phyloP scores from a whole-genome alignment of 2,113 vertebrate species.

The Heteronetta atricapilla region DNA sequence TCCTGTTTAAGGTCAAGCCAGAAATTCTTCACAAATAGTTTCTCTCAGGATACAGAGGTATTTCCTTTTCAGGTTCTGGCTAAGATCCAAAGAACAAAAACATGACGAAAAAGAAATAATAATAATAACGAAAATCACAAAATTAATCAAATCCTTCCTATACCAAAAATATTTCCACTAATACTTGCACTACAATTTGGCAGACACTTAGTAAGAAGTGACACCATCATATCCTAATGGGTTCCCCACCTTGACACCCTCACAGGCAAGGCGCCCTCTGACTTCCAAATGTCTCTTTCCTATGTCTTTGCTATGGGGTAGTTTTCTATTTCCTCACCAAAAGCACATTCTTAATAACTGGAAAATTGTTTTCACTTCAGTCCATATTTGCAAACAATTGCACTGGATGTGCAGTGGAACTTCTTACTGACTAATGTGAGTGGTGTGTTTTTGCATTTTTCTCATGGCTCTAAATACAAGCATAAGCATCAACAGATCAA shows the following conservation, averaged over 20 bases:
- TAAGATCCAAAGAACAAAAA: constrained; percentile 6
- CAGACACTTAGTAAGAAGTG: background rate
- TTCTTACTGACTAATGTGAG: background rate
- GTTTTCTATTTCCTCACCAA: background rate
- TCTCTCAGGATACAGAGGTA: constrained; percentile 51
- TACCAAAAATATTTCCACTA: background rate
- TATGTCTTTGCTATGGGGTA: background rate
- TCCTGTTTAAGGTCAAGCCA: constrained; percentile 69
- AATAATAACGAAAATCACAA: constrained; percentile 11
- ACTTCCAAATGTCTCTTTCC: background rate
- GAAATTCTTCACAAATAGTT: constrained; percentile 64
- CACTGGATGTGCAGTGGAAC: background rate
- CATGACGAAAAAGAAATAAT: background rate
- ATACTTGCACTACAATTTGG: background rate
- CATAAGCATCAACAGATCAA: background rate
- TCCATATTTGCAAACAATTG: background rate
- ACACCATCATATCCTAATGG: background rate
- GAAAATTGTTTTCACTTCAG: background rate
- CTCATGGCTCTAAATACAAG: background rate
- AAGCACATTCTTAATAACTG: background rate
- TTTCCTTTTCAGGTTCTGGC: constrained; percentile 63
- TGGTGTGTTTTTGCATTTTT: background rate
- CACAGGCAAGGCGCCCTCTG: background rate
- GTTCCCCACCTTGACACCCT: background rate
- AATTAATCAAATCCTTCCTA: constrained; percentile 5